phyloP scores from a whole-genome alignment of 2,888 invertebrate species.

The Amblyjoppa fuscipennis region DNA sequence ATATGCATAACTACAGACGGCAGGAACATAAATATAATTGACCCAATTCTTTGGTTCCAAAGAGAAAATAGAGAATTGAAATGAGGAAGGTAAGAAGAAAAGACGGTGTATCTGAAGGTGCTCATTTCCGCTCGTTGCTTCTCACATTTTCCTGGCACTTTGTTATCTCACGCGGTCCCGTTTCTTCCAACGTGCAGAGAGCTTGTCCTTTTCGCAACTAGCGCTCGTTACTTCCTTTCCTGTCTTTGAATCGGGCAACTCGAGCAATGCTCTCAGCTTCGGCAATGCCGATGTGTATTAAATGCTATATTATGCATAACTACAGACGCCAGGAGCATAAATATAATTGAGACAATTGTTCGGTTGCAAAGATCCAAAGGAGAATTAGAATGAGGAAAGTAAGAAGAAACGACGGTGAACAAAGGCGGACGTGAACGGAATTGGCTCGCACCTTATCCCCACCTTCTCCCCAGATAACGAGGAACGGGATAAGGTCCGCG shows the following conservation, averaged over 20 bases:
- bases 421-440: constrained; percentile 31
- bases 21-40: neutral
- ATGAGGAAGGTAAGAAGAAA: constrained; percentile 17
- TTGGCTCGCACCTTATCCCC: constrained; percentile 2
- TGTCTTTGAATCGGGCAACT: neutral
- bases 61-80: constrained; percentile 8
- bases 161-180: neutral
- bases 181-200: neutral
- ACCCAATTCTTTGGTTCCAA: neutral
- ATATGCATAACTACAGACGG: neutral
- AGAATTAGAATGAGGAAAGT: constrained; percentile 30
- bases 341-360: neutral
- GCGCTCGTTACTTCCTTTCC: neutral
- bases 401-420: constrained; percentile 27
- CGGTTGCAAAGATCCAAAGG: neutral
- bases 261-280: neutral
- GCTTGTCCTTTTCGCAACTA: neutral
- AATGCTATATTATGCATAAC: constrained; percentile 3
- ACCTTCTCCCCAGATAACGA: neutral
- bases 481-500: constrained; percentile 1
- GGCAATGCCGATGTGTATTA: neutral
- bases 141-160: constrained; percentile 1
- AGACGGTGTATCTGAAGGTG: constrained; percentile 24
- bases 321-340: neutral
- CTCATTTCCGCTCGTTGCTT: constrained; percentile 11